These are phyloP conservation scores for Hippolais icterina DNA, from an alignment of 2,113 vertebrate genomes.

Conservation along the genomic window DNA sequence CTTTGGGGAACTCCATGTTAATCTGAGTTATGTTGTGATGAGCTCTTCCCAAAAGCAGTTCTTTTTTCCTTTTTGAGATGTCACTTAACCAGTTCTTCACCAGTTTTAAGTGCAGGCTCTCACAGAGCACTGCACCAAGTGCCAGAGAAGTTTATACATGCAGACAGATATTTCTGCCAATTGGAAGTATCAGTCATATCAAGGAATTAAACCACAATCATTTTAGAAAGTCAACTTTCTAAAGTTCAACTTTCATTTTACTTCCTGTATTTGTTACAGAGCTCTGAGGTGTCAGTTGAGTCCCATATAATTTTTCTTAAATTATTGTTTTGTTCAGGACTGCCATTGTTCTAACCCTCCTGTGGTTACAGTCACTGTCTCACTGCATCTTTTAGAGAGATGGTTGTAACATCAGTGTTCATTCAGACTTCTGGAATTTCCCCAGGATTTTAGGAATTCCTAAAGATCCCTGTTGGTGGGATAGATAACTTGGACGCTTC, in stretches of 20 bases:
- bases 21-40: not conserved
- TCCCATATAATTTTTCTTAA: not conserved
- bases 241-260: not conserved
- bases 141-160: not conserved
- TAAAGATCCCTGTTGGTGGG: not conserved
- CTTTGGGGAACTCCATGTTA: not conserved
- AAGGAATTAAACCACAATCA: not conserved
- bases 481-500: not conserved
- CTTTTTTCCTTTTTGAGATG: not conserved
- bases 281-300: not conserved
- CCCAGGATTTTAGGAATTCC: not conserved
- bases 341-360: not conserved
- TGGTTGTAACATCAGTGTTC: not conserved
- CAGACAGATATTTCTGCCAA: not conserved
- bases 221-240: not conserved
- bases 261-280: not conserved
- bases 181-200: not conserved
- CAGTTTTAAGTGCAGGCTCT: not conserved
- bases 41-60: not conserved
- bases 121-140: not conserved
- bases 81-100: not conserved
- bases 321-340: not conserved
- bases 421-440: not conserved
- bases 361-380: not conserved
- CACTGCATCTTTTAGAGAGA: not conserved